Conservation (phyloP, 2,888 invertebrate genomes). For the Ophioninae sp. region DNA sequence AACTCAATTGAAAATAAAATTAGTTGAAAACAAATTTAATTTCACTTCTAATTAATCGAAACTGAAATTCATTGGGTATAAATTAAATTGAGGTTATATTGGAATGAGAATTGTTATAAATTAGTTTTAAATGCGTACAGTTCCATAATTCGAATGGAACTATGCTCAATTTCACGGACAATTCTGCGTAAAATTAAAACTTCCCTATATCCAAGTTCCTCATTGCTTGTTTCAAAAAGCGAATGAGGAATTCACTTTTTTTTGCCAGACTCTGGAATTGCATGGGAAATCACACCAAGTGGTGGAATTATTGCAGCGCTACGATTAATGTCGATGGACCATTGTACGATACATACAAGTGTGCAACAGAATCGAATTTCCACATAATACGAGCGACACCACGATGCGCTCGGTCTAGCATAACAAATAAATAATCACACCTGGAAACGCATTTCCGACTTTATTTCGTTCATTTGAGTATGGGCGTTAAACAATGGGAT, state of each 20-base stretch:
- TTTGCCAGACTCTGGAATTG: background rate
- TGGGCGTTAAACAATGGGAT: background rate
- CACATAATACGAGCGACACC: background rate
- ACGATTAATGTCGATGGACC: background rate
- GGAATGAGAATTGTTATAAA: background rate
- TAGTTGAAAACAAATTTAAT: too few relatives aligned
- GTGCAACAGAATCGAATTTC: background rate
- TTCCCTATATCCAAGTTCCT: background rate
- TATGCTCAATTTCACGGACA: too few relatives aligned
- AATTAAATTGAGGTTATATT: too few relatives aligned
- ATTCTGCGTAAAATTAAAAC: background rate
- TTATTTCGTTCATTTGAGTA: conserved; percentile 15
- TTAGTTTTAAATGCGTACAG: background rate
- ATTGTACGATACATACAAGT: background rate
- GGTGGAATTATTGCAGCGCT: background rate
- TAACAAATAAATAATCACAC: conserved; percentile 18
- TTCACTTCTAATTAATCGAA: too few relatives aligned
- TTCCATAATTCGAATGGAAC: background rate
- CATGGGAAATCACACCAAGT: background rate
- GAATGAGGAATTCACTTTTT: background rate
- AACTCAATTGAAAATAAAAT: too few relatives aligned
- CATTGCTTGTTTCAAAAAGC: background rate
- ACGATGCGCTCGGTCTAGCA: background rate
- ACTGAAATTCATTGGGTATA: too few relatives aligned
- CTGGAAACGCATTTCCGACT: background rate